phyloP scores from a whole-genome alignment of 2,797 vertebrate species.

The Menidia menidia region DNA sequence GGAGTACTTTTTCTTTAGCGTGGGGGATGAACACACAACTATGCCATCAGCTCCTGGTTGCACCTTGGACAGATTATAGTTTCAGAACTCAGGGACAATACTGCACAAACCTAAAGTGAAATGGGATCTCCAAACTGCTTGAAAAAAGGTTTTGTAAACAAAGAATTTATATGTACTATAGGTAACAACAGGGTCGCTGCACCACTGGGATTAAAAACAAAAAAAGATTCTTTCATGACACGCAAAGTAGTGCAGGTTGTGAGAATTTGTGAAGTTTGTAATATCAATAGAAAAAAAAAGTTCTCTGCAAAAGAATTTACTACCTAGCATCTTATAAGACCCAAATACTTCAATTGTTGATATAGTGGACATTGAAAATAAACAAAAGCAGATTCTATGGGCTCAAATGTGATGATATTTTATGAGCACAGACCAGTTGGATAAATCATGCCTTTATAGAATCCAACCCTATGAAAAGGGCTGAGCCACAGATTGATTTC shows the following conservation, averaged over 20 bases:
- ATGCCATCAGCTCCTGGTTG: constrained; percentile 41
- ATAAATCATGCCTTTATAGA: constrained; percentile 4
- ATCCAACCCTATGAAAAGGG: constrained; percentile 18
- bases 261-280: constrained; percentile 36
- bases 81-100: constrained; percentile 45
- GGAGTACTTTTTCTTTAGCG: constrained; percentile 28
- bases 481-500: constrained; percentile 42
- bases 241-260: constrained; percentile 20
- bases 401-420: constrained; percentile 35
- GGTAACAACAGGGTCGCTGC: constrained; percentile 40
- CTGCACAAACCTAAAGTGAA: too few species aligned
- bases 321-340: constrained; percentile 37
- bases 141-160: constrained; percentile 37
- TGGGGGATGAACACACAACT: constrained; percentile 31
- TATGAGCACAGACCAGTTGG: constrained; percentile 13
- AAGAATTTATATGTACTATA: constrained; percentile 46
- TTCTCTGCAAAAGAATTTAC: constrained; percentile 20
- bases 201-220: constrained; percentile 40
- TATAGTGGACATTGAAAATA: constrained; percentile 47
- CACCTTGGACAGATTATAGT: constrained; percentile 44
- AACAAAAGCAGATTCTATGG: constrained; percentile 9
- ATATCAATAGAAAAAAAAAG: not conserved
- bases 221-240: constrained; percentile 41
- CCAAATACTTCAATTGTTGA: constrained; percentile 17
- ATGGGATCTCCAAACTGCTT: not conserved